These are phyloP conservation scores for Heterodera schachtii DNA, from an alignment of 1,140 invertebrate genomes.

Conservation along the genomic window DNA sequence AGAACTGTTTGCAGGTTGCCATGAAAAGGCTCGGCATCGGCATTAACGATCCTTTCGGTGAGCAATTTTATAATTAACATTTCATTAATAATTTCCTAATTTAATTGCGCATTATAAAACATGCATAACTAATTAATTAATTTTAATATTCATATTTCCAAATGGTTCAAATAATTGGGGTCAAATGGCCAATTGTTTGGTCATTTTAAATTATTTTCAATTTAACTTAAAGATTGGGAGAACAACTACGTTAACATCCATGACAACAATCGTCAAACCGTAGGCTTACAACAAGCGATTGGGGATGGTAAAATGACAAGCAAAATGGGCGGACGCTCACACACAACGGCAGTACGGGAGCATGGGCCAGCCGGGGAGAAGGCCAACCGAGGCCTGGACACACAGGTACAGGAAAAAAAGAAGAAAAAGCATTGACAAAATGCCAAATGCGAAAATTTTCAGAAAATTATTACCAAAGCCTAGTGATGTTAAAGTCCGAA, in stretches of 20 bases:
- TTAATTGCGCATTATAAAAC: no score
- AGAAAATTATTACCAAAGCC: no score
- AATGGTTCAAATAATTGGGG: neutral
- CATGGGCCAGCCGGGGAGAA: slow-evolving; percentile 42
- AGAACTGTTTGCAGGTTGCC: slow-evolving; percentile 39
- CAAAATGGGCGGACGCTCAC: slow-evolving; percentile 57
- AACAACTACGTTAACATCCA: slow-evolving; percentile 62
- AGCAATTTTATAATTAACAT: neutral
- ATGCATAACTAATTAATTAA: no score
- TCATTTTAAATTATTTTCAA: slow-evolving; percentile 29
- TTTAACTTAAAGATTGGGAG: slow-evolving; percentile 56
- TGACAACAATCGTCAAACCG: slow-evolving; percentile 6
- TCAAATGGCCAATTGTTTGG: slow-evolving; percentile 29
- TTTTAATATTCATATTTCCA: no score
- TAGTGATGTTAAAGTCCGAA: no score
- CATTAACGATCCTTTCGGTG: slow-evolving; percentile 34
- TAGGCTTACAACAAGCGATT: slow-evolving; percentile 16
- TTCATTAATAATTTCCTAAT: no score
- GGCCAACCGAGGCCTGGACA: slow-evolving; percentile 53
- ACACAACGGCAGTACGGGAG: slow-evolving; percentile 63
- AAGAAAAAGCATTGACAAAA: slow-evolving; percentile 30
- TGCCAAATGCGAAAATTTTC: neutral
- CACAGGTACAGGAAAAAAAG: slow-evolving; percentile 63
- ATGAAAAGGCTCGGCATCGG: slow-evolving; percentile 42
- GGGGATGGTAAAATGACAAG: slow-evolving; percentile 50